Base-by-base conservation (phyloP, 2,888 invertebrate species). In the Ormyrus thymus region DNA sequence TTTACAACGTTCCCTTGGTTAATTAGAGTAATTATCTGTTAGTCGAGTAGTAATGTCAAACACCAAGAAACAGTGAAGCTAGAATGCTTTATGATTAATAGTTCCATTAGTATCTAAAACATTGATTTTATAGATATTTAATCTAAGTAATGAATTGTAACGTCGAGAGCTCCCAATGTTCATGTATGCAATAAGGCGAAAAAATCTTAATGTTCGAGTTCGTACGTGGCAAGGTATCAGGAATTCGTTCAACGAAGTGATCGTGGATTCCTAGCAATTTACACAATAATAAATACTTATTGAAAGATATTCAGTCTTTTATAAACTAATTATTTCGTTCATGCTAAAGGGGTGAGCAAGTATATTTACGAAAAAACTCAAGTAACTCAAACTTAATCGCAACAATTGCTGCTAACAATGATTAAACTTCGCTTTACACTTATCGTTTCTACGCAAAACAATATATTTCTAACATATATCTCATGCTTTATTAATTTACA, bases 21-120 rank as follows among this genome's bases (percentile, higher is more conserved):
- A 80, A 15, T 72, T 69, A 59, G 11, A 62, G n/a, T 65, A 70
- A 51, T 65, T 69, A 59, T 65, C 58, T 70, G 61, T 74, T 77
- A 80, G 70, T 80, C 74, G 55, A 77, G 61, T 80, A 77, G 69
- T 77, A 61, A 74, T 61, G 53, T 75, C 68, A 73, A 61, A 78
- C 73, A 73, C 53, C 73, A 73, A 78, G 64, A 76, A 70, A 66
- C 65, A 74, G 50, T 62, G 43, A 72, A 76, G 55, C 56, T 72
- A 62, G 66, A 29, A 69, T 61, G 50, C 29, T 50, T 56, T 61
- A 66, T 13, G n/a, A 61, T 74, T 69, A 73, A 69, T 55, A 74
- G 51, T 66, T 48, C 29, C 61, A 72, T 72, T 68, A 76, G 58
- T 72, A 72, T 61, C 50, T 68, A 68, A 62, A 9, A 72, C 50